Evolutionary conservation across 2,113 vertebrate species (phyloP).

Genomic region (Trichomycterus rosablanca): DNA sequence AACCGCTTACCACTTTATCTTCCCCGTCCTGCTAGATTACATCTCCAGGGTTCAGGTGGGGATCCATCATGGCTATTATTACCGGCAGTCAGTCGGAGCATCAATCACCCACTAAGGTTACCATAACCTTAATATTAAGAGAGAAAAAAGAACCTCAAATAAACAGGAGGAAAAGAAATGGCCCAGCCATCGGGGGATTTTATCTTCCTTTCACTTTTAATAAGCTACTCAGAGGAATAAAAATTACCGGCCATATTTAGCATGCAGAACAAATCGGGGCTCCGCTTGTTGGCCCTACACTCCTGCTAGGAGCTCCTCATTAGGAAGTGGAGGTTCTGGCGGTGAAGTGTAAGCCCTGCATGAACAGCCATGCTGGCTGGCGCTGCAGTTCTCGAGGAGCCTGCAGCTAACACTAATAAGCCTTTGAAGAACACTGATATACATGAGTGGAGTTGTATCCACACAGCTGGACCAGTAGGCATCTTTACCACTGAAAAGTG

Average conservation of each 20-base stretch:
- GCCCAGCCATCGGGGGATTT: conserved; percentile 58
- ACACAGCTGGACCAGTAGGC: conserved; percentile 41
- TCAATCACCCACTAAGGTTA: conserved; percentile 70
- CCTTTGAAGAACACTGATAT: conserved; percentile 45
- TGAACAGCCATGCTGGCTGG: conserved; percentile 48
- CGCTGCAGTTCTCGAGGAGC: conserved; percentile 45
- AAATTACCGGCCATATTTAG: conserved; percentile 66
- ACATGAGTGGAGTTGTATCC: conserved; percentile 38
- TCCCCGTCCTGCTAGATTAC: conserved; percentile 72
- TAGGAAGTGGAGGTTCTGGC: conserved; percentile 54
- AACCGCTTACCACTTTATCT: conserved; percentile 73
- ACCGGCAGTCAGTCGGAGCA: conserved; percentile 72
- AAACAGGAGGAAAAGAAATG: conserved; percentile 65
- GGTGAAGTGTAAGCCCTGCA: conserved; percentile 54
- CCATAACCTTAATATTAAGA: conserved; percentile 76
- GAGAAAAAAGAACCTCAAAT: conserved; percentile 66
- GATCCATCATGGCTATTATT: conserved; percentile 84
- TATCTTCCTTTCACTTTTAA: conserved; percentile 71
- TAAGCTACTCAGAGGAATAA: conserved; percentile 65
- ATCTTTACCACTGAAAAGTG: conserved; percentile 21
- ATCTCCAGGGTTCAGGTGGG: conserved; percentile 78
- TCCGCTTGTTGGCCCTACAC: conserved; percentile 51
- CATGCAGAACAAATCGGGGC: conserved; percentile 71
- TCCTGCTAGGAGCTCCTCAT: conserved; percentile 71
- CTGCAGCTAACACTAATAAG: conserved; percentile 63